Conservation (phyloP, 1,140 invertebrate genomes). For the Ips typographus region DNA sequence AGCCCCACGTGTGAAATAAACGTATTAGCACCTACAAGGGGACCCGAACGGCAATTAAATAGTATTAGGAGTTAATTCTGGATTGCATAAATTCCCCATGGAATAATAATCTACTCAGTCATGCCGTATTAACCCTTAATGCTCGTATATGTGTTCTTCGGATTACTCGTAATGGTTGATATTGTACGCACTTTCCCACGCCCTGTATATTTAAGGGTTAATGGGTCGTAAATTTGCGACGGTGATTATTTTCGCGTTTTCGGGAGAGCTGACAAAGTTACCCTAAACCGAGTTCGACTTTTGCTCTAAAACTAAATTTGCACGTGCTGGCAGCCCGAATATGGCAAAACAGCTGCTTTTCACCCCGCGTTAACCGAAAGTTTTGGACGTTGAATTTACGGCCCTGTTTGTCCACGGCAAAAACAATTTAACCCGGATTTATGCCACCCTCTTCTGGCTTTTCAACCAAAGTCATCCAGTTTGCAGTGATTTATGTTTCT, state of each 20-base stretch:
- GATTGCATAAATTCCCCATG: constrained; percentile 20
- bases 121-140: constrained; percentile 12
- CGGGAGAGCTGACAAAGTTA: constrained; percentile 21
- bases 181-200: constrained; percentile 22
- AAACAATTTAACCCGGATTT: background rate
- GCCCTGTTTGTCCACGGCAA: background rate
- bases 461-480: too few relatives aligned
- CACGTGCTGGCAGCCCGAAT: constrained; percentile 27
- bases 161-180: constrained; percentile 15
- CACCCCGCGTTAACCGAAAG: constrained; percentile 42
- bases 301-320: constrained; percentile 32
- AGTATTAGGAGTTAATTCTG: constrained; percentile 20
- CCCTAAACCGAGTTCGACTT: constrained; percentile 22
- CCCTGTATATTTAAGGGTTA: background rate
- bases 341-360: constrained; percentile 28
- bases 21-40: constrained; percentile 6
- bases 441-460: too few relatives aligned
- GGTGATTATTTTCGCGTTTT: constrained; percentile 43
- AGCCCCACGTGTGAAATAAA: background rate
- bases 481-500: too few relatives aligned
- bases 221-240: constrained; percentile 10
- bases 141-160: constrained; percentile 16
- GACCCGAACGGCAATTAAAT: constrained; percentile 12
- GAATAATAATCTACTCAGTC: constrained; percentile 19
- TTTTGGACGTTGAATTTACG: constrained; percentile 30